These are phyloP conservation scores for Styela plicata DNA, from an alignment of 23 tunicate species.

Conservation along the genomic window DNA sequence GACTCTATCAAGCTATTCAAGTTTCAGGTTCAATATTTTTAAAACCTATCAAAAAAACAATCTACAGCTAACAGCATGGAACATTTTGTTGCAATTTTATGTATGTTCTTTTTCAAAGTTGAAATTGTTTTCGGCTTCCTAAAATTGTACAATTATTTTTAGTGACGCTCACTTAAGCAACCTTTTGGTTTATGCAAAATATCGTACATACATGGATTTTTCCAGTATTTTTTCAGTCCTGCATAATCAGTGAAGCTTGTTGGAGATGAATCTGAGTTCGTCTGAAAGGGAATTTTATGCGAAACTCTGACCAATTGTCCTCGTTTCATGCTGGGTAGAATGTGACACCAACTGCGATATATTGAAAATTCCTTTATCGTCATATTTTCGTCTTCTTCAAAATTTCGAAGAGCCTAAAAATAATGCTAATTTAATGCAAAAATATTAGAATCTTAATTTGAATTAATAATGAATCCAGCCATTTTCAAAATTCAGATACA, in stretches of 20 bases:
- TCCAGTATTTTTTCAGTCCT: slow-evolving; percentile 28
- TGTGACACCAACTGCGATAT: slow-evolving; percentile 65
- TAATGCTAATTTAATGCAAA: background rate
- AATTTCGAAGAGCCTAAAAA: slow-evolving; percentile 53
- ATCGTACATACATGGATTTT: slow-evolving; percentile 14
- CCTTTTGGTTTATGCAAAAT: too few relatives aligned
- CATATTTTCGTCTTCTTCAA: slow-evolving; percentile 25
- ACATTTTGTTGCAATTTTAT: too few relatives aligned
- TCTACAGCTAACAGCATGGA: too few relatives aligned
- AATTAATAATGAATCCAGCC: too few relatives aligned
- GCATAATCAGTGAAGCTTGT: slow-evolving; percentile 19
- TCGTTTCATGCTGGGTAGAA: slow-evolving; percentile 69
- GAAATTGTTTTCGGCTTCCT: background rate
- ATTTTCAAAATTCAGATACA: too few relatives aligned
- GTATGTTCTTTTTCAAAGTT: background rate
- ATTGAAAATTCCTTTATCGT: slow-evolving; percentile 46
- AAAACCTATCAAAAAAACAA: background rate
- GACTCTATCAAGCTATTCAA: too few relatives aligned
- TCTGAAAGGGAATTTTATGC: slow-evolving; percentile 26
- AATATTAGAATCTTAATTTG: background rate
- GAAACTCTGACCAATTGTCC: slow-evolving; percentile 59
- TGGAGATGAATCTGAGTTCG: background rate
- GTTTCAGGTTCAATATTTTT: too few relatives aligned
- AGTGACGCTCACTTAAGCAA: too few relatives aligned
- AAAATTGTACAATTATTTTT: slow-evolving; percentile 17